These are phyloP conservation scores for Eclectus roratus DNA, from an alignment of 2,113 vertebrate species.

Conservation along the genomic window DNA sequence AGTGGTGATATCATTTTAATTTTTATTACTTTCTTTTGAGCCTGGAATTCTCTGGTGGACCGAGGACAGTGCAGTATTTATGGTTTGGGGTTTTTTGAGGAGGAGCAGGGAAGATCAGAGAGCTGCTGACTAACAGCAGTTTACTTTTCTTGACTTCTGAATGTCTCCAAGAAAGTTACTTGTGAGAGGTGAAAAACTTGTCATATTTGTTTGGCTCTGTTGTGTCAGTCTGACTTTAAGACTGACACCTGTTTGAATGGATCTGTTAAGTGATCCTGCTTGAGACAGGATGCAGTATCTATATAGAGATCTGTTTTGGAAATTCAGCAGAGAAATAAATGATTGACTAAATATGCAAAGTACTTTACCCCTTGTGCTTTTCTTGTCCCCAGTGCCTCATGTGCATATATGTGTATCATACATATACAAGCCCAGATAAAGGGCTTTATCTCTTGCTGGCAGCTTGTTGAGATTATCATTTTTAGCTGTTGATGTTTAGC, in stretches of 20 bases:
- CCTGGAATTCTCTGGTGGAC: background rate
- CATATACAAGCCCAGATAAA: background rate
- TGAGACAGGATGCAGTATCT: background rate
- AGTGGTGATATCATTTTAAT: background rate
- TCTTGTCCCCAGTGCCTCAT: background rate
- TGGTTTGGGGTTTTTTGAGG: background rate
- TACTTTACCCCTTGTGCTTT: background rate
- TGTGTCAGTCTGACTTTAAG: background rate
- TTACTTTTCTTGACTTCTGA: background rate
- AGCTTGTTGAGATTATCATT: background rate
- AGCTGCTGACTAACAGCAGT: background rate
- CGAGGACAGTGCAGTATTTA: background rate
- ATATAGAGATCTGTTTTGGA: background rate
- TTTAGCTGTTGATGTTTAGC: background rate
- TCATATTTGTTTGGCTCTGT: background rate
- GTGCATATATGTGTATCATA: rapidly evolving
- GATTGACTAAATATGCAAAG: background rate
- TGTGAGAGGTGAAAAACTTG: background rate
- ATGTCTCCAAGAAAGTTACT: background rate
- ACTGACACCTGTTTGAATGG: background rate
- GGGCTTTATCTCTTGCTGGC: background rate
- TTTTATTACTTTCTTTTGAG: background rate
- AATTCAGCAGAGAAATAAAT: background rate
- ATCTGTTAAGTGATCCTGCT: background rate
- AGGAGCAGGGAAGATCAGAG: background rate